phyloP scores from a whole-genome alignment of 1,140 invertebrate genomes.

The Neodiprion pinetum region DNA sequence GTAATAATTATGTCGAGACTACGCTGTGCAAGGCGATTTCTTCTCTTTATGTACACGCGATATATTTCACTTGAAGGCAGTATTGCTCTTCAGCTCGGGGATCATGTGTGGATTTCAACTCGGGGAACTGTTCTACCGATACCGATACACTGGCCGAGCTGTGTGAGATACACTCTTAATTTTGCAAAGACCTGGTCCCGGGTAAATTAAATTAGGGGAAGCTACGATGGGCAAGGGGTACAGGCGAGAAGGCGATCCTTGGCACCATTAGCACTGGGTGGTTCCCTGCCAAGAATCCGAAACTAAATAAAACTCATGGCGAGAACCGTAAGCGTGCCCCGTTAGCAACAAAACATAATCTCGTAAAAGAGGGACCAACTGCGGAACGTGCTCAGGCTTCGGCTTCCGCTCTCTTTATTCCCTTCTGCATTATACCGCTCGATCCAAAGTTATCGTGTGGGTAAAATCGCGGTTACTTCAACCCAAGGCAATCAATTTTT shows the following conservation, averaged over 20 bases:
- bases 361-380: neutral
- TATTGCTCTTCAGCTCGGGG: neutral
- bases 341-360: neutral
- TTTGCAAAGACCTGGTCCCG: neutral
- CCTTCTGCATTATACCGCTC: neutral
- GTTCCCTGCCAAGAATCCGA: neutral
- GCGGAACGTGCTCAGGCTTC: neutral
- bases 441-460: neutral
- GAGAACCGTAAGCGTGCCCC: conserved; percentile 1
- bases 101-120: neutral
- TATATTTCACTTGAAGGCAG: no score
- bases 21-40: no score
- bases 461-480: neutral
- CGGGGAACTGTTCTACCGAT: neutral
- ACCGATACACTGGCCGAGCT: neutral
- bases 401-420: neutral
- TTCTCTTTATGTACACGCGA: no score
- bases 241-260: neutral
- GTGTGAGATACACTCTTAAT: neutral
- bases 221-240: neutral
- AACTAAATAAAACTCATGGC: conserved; percentile 5
- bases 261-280: neutral
- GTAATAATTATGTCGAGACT: neutral
- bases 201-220: neutral
- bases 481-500: neutral